phyloP scores from a whole-genome alignment of 2,888 invertebrate species.

The Agapostemon virescens region DNA sequence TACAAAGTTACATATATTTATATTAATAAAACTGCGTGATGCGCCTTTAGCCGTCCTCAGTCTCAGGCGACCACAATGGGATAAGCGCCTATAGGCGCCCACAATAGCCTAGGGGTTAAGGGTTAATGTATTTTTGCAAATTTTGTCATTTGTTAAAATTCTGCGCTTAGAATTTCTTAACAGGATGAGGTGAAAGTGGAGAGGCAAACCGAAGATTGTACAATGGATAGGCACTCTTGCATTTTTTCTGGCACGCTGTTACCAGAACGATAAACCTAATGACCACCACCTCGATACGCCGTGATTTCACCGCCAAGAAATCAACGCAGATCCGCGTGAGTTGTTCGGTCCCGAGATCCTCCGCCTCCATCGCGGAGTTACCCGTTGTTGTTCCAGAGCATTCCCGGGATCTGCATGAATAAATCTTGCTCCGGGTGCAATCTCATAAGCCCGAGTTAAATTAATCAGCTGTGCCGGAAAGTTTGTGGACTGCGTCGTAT shows the following conservation, averaged over 20 bases:
- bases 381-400: conserved; percentile 6
- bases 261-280: conserved; percentile 71
- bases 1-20: too few species aligned
- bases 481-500: conserved; percentile 20
- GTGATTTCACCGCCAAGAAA: conserved; percentile 62
- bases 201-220: not conserved
- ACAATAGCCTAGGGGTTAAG: too few species aligned
- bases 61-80: too few species aligned
- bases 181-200: not conserved
- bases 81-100: too few species aligned
- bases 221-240: conserved; percentile 61
- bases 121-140: not conserved
- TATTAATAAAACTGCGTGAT: too few species aligned
- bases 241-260: not conserved
- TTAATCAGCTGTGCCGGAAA: conserved; percentile 43
- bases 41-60: too few species aligned
- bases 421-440: conserved; percentile 38
- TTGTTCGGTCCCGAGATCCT: not conserved
- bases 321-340: conserved; percentile 64
- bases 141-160: not conserved
- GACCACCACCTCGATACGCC: conserved; percentile 41
- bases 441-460: conserved; percentile 50
- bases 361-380: conserved; percentile 11
- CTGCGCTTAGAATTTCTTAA: not conserved
- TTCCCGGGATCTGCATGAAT: conserved; percentile 46